phyloP scores from a whole-genome alignment of 2,113 vertebrate genomes.

The Epinephelus fuscoguttatus region DNA sequence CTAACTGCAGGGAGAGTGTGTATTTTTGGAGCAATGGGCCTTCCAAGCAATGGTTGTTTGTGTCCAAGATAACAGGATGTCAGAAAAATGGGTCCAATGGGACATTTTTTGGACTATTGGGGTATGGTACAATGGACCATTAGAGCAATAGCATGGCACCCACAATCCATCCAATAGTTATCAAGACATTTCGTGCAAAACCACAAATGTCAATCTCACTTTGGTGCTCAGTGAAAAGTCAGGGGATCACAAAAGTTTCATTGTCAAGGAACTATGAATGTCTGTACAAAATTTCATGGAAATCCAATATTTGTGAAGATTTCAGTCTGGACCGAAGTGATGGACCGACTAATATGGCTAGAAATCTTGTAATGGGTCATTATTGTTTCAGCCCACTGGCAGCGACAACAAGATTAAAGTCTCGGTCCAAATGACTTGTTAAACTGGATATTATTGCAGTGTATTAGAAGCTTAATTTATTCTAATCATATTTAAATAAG shows the following conservation, averaged over 20 bases:
- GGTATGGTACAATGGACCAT: too few species aligned
- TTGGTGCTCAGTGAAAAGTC: not conserved
- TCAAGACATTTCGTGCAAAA: not conserved
- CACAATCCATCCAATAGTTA: not conserved
- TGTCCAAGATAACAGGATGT: too few species aligned
- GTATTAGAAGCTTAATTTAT: conserved; percentile 18
- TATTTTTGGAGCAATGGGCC: too few species aligned
- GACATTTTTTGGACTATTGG: too few species aligned
- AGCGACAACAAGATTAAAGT: conserved; percentile 12
- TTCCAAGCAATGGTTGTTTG: too few species aligned
- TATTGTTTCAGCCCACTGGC: conserved; percentile 9
- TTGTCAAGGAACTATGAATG: not conserved
- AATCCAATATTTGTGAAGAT: not conserved
- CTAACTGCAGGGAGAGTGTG: too few species aligned
- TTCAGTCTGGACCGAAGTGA: not conserved
- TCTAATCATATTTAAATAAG: conserved; percentile 56
- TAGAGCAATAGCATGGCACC: not conserved
- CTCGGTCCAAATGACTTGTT: conserved; percentile 10
- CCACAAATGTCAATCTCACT: not conserved
- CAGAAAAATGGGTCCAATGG: too few species aligned
- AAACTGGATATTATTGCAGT: conserved; percentile 19
- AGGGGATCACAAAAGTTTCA: not conserved
- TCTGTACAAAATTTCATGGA: not conserved
- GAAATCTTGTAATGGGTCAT: not conserved
- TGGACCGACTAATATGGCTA: not conserved